Base-by-base conservation (phyloP, 2,888 invertebrate genomes). In the Catocala sponsa region DNA sequence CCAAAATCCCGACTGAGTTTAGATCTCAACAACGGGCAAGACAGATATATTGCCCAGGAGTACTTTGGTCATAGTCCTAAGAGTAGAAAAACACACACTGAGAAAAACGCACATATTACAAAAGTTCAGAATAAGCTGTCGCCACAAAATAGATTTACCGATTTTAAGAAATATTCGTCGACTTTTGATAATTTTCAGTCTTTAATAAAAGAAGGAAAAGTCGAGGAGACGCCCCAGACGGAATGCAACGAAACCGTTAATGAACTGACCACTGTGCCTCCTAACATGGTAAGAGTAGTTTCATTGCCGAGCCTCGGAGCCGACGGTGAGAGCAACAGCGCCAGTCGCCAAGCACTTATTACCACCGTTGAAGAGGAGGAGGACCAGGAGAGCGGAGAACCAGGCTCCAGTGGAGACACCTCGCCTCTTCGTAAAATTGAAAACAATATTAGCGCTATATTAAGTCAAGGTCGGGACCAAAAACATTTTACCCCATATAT, bases 101-200 rank as follows among this genome's bases (percentile, higher is more conserved):
- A 94, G 59, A 92, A 89, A 76, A 85, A 74, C 67, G 73, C 74
- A 63, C 79, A 83, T 67, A 80, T 88, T 43, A 89, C 80, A 70
- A 80, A 90, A 66, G 82, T 90, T 59, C 94, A 90, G 68, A 94
- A 83, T 71, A 95, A 95, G 79, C 78, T 95, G 35, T 95, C 95
- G 0, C 96, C 96, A 7, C 95, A 95, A 76, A 95, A 92, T 80
- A 92, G 95, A 71, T 95, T 95, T 80, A 88, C 95, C 9, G 96
- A 96, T 81, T 95, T 96, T 76, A 96, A 96, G 81, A 96, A 97
- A 80, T 96, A 96, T 88, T 97, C 96, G 72, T 96, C 96, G 48
- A 97, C 97, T 7, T 97, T 97, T 85, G 97, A 97, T 92, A 97
- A 97, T 83, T 96, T 97, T 78, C 96, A 96, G 83, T 96, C 96